Evolutionary conservation across 2,888 invertebrate genomes (phyloP).

Genomic region (Tetanocera ferruginea): DNA sequence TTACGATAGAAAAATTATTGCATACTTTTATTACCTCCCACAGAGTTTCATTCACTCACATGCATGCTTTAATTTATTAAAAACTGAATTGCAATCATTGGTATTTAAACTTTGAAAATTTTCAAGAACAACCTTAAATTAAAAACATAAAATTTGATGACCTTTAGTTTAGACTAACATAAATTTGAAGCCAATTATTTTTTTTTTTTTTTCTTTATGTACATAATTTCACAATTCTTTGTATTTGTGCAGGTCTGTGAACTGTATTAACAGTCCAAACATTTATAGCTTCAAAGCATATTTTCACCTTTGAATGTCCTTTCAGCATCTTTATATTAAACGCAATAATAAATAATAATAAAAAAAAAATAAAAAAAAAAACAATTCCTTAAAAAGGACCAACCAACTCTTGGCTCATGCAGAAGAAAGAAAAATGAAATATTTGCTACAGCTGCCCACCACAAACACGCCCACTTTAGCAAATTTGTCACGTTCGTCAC

Average conservation of each 20-base stretch:
- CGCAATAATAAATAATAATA: background rate
- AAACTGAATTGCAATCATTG: background rate
- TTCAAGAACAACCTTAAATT: background rate
- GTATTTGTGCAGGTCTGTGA: background rate
- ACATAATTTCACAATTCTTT: background rate
- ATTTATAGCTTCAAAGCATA: too few species aligned
- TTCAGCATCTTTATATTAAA: background rate
- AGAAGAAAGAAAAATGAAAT: background rate
- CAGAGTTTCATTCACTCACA: too few species aligned
- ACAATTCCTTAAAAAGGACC: background rate
- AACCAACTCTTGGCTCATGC: background rate
- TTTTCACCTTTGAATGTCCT: background rate
- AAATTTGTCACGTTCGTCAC: slow-evolving; percentile 22
- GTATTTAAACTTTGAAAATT: background rate
- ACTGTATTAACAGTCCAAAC: background rate
- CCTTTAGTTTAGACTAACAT: too few species aligned
- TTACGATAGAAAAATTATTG: background rate
- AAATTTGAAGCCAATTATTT: background rate
- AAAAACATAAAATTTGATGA: background rate
- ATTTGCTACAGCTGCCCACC: background rate
- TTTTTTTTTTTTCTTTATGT: background rate
- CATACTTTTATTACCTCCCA: background rate
- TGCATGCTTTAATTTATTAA: too few species aligned
- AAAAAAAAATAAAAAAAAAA: too few species aligned
- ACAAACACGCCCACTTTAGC: background rate